Evolutionary conservation across 2,113 vertebrate genomes (phyloP).

Genomic region (Clupea harengus): DNA sequence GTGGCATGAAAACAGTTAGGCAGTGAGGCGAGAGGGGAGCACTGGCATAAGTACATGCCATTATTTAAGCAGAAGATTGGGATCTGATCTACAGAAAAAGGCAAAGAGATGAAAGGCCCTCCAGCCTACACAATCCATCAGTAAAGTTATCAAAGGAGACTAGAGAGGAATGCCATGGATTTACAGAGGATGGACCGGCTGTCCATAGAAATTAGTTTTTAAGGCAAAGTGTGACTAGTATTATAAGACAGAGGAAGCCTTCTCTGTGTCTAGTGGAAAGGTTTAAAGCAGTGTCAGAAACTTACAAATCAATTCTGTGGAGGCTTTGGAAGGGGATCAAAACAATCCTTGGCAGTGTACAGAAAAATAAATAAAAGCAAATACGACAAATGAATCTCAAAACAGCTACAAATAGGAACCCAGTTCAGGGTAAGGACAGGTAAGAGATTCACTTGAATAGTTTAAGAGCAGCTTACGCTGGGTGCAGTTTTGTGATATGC

Average conservation of each 20-base stretch:
- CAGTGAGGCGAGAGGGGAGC: constrained; percentile 14
- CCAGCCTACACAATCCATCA: constrained; percentile 31
- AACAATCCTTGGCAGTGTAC: neutral
- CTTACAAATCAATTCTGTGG: neutral
- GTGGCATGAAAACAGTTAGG: constrained; percentile 15
- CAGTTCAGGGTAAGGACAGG: neutral
- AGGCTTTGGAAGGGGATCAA: neutral
- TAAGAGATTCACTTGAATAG: neutral
- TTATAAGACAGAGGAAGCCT: constrained; percentile 1
- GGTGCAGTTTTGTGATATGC: neutral
- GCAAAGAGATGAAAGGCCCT: neutral
- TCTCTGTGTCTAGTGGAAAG: neutral
- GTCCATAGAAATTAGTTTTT: neutral
- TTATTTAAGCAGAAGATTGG: neutral
- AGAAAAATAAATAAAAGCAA: neutral
- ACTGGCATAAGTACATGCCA: neutral
- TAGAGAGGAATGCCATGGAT: neutral
- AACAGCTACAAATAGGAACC: neutral
- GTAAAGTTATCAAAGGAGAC: constrained; percentile 18
- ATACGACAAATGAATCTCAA: neutral
- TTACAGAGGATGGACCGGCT: neutral
- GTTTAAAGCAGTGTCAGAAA: neutral
- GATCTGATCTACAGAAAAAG: neutral
- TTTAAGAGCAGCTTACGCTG: neutral
- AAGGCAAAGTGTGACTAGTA: constrained; percentile 13